Conservation (phyloP, 53 echinoderm and acorn worm species). For the Antedon mediterranea region DNA sequence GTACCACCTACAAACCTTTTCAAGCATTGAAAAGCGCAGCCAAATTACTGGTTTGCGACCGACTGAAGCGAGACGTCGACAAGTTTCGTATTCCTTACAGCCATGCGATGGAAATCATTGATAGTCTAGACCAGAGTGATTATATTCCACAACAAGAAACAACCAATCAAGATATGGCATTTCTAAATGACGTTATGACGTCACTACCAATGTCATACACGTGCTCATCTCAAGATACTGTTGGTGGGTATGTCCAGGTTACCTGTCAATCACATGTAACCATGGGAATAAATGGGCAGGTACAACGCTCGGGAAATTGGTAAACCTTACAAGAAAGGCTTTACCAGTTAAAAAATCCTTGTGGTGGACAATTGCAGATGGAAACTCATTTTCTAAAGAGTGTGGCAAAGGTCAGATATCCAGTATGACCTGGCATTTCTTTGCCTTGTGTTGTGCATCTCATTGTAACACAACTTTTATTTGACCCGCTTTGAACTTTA, state of each 20-base stretch:
- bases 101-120: neutral
- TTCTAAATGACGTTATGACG: neutral
- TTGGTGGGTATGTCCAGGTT: neutral
- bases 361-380: no score
- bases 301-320: neutral
- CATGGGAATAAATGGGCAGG: neutral
- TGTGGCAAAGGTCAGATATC: conserved; percentile 76
- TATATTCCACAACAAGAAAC: neutral
- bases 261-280: neutral
- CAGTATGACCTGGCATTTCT: conserved; percentile 71
- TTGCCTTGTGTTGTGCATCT: conserved; percentile 50
- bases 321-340: neutral
- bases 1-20: neutral
- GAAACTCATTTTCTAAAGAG: conserved; percentile 14
- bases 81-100: neutral
- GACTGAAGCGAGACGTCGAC: neutral
- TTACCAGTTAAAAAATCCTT: no score
- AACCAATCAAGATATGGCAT: neutral
- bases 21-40: neutral
- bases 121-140: neutral
- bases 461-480: neutral
- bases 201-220: neutral
- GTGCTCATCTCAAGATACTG: neutral
- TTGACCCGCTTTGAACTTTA: neutral
- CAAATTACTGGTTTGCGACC: neutral